Evolutionary conservation across 2,888 invertebrate species (phyloP).

Genomic region (Cabera pusaria): DNA sequence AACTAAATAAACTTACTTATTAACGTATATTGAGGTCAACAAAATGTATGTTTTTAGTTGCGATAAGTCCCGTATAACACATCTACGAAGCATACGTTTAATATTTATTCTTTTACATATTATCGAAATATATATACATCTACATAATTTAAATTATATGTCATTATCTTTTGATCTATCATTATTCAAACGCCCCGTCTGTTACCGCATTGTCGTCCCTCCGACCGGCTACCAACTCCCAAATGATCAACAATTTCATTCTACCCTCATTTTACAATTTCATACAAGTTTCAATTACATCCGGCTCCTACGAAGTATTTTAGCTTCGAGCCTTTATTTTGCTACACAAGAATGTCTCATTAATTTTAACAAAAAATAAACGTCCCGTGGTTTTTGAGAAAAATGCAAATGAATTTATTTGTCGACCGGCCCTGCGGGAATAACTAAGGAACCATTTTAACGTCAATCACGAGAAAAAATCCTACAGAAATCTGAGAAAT

Average conservation of each 20-base stretch:
- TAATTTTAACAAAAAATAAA: conserved; percentile 43
- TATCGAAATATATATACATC: no score
- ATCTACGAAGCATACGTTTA: no score
- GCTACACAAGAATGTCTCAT: conserved; percentile 47
- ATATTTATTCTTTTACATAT: no score
- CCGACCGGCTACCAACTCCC: no score
- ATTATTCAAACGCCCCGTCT: no score
- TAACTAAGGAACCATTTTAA: conserved; percentile 43
- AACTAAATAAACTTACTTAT: no score
- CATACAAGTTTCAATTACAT: conserved; percentile 24
- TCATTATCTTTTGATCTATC: no score
- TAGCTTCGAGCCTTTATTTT: conserved; percentile 35
- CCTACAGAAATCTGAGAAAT: conserved; percentile 25
- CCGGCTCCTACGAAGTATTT: conserved; percentile 32
- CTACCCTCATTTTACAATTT: conserved; percentile 18
- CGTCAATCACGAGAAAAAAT: conserved; percentile 42
- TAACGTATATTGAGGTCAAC: no score
- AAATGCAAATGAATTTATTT: conserved; percentile 43
- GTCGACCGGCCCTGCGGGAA: conserved; percentile 37
- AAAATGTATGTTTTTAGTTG: no score
- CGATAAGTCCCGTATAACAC: no score
- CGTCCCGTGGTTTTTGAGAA: conserved; percentile 41
- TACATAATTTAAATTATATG: no score
- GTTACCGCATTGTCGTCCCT: no score
- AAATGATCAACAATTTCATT: conserved; percentile 13